These are phyloP conservation scores for Xanthia icteritia DNA, from an alignment of 2,888 invertebrate species.

Conservation along the genomic window DNA sequence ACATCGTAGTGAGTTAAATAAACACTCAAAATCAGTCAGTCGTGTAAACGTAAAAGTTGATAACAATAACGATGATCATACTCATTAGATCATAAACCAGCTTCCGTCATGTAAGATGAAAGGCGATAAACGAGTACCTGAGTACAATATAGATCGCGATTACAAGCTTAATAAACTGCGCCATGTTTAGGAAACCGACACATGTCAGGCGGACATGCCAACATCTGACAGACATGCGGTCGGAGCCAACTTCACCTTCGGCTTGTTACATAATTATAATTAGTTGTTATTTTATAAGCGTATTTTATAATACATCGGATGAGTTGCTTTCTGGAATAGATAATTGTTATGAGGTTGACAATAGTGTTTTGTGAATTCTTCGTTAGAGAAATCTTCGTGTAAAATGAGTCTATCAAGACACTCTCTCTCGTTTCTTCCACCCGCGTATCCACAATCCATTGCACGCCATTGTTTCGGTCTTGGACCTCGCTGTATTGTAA, in stretches of 20 bases:
- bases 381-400: not conserved
- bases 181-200: conserved; percentile 44
- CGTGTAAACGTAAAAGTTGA: not conserved
- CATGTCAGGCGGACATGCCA: conserved; percentile 27
- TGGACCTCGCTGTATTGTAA: not conserved
- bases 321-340: not conserved
- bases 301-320: no score
- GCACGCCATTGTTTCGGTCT: not conserved
- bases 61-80: not conserved
- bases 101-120: not conserved
- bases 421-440: not conserved
- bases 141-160: conserved; percentile 26
- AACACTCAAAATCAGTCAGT: not conserved
- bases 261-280: conserved; percentile 13
- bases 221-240: conserved; percentile 52
- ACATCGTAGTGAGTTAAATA: not conserved
- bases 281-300: not conserved
- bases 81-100: not conserved
- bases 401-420: not conserved
- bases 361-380: not conserved
- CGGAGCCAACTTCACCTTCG: conserved; percentile 9
- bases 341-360: not conserved
- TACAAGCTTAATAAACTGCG: conserved; percentile 40
- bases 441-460: not conserved
- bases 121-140: not conserved